A percentile compares a stretch with the other conserved stretches of the same genome.
phyloP scores from a whole-genome alignment of 1,140 invertebrate genomes.

The Caenorhabditis latens region DNA sequence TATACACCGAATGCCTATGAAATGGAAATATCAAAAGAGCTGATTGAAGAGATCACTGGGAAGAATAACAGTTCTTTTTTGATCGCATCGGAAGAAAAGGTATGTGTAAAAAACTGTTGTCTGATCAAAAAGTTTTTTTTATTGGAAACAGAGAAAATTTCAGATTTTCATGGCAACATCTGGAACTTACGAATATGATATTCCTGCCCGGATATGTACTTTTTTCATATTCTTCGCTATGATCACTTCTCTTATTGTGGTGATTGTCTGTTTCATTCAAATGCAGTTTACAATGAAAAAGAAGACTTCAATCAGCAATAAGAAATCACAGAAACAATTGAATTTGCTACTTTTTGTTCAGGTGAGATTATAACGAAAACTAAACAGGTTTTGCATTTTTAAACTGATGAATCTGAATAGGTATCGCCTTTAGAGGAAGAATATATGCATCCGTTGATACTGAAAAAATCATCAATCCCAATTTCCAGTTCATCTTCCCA shows the following conservation, averaged over 20 bases:
- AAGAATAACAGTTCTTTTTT: background rate
- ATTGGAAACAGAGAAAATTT: background rate
- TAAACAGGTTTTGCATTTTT: too few species aligned
- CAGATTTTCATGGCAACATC: background rate
- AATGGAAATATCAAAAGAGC: background rate
- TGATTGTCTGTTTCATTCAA: conserved; percentile 2
- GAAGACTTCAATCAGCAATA: background rate
- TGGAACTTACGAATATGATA: background rate
- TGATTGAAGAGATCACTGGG: conserved; percentile 5
- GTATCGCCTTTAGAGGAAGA: too few species aligned
- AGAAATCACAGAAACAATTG: conserved; percentile 4
- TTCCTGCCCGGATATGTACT: background rate
- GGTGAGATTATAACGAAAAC: background rate
- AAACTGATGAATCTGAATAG: too few species aligned
- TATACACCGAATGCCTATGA: conserved; percentile 7
- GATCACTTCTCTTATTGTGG: background rate
- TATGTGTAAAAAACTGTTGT: background rate
- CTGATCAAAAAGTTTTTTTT: background rate
- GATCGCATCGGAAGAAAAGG: background rate
- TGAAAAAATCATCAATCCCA: background rate
- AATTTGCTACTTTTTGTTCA: background rate
- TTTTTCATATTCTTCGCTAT: conserved; percentile 20
- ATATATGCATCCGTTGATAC: too few species aligned
- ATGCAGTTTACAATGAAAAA: background rate
- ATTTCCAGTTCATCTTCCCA: conserved; percentile 34